Percentiles rank a stretch among this genome's conserved stretches.
Evolutionary conservation across 2,113 vertebrate species (phyloP).

Genomic region (Chascanopsetta lugubris): DNA sequence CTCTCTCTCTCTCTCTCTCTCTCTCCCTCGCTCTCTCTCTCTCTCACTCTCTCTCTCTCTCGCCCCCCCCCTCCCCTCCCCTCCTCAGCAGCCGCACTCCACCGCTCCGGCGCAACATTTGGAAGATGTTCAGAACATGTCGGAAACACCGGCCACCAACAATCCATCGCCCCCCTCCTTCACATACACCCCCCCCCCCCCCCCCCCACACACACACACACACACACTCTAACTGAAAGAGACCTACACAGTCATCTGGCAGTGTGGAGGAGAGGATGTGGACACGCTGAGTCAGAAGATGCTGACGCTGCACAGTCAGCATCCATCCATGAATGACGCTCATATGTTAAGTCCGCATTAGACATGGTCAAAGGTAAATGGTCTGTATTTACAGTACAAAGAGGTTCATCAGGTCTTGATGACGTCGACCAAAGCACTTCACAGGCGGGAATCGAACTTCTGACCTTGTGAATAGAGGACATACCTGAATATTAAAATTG

Average conservation of each 20-base stretch:
- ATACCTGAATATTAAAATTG: too few species aligned
- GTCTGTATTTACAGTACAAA: too few species aligned
- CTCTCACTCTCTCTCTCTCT: too few species aligned
- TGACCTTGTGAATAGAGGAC: too few species aligned
- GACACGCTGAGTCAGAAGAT: background rate
- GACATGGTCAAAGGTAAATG: too few species aligned
- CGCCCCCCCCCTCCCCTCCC: constrained; percentile 39
- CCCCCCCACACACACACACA: constrained; percentile 10
- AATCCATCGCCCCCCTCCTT: constrained; percentile 29
- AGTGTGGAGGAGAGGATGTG: background rate
- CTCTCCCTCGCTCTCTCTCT: too few species aligned
- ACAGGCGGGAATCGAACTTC: too few species aligned
- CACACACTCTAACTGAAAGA: too few species aligned
- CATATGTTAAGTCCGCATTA: background rate
- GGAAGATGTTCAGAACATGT: constrained; percentile 71
- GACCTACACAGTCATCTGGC: too few species aligned
- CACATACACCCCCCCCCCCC: constrained; percentile 37
- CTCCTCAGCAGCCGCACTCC: constrained; percentile 67
- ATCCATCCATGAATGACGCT: background rate
- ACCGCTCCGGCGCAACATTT: constrained; percentile 74
- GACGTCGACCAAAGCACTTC: too few species aligned
- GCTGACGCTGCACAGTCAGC: constrained; percentile 5
- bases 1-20: too few species aligned
- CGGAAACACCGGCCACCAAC: too few species aligned
- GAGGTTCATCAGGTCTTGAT: background rate